Conservation (phyloP, 1,140 invertebrate genomes). For the Diorhabda carinulata region DNA sequence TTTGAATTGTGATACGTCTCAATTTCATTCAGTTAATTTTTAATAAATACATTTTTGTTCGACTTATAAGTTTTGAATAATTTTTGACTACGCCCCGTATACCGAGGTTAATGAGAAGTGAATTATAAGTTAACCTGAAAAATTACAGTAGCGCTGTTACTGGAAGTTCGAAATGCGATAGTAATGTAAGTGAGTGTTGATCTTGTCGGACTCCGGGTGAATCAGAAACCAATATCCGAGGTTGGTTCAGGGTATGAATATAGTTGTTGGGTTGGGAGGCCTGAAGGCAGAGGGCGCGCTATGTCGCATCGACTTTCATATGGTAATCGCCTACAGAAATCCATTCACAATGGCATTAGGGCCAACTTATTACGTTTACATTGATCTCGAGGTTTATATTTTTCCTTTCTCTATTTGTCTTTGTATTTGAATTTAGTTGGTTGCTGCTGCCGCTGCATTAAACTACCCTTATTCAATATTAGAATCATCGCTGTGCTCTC, state of each 20-base stretch:
- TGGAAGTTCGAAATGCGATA: not conserved
- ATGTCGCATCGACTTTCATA: slow-evolving; percentile 40
- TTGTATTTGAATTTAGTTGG: slow-evolving; percentile 46
- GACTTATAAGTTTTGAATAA: too few species aligned
- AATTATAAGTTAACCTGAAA: not conserved
- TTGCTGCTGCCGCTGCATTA: slow-evolving; percentile 40
- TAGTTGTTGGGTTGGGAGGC: slow-evolving; percentile 25
- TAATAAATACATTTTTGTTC: too few species aligned
- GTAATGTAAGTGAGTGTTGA: slow-evolving; percentile 41
- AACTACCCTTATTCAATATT: slow-evolving; percentile 26
- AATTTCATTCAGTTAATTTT: too few species aligned
- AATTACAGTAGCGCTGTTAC: not conserved
- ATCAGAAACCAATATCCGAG: slow-evolving; percentile 48
- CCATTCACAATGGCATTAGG: slow-evolving; percentile 48
- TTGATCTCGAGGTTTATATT: slow-evolving; percentile 49
- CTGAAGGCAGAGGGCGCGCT: slow-evolving; percentile 30
- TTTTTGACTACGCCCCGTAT: too few species aligned
- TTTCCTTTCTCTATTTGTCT: slow-evolving; percentile 44
- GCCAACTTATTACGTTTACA: slow-evolving; percentile 50
- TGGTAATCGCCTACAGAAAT: slow-evolving; percentile 48
- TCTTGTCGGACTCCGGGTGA: slow-evolving; percentile 46
- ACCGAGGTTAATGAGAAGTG: not conserved
- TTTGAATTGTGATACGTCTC: too few species aligned
- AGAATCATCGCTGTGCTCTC: slow-evolving; percentile 1
- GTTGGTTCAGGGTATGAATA: slow-evolving; percentile 34